Evolutionary conservation across 2,797 vertebrate species (phyloP), one percentile per base, ranked within the genome.

Genomic region (Gobionotothen gibberifrons): DNA sequence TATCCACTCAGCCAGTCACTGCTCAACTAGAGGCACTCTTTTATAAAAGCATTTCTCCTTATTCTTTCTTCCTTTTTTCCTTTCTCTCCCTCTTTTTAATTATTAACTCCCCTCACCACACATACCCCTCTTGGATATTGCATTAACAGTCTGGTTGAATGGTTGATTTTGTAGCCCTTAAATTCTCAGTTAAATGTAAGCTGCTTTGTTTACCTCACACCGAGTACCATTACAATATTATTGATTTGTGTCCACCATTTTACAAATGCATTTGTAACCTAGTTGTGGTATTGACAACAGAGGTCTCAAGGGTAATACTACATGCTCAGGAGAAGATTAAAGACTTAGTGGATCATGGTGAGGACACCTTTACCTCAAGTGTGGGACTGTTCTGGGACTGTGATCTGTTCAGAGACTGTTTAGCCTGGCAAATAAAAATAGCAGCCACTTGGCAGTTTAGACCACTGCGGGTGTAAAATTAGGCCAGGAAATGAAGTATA

Each of bases 311-410:
- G 70, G 56, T 57, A 52, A 52, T 21, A n/a, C 48, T 69, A 39
- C 36, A 69, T 66, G 69, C 63, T 84, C 44, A 76, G 61, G 65
- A 57, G 83, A 73, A 74, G 74, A 82, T 86, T 81, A 83, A 80
- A 61, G 76, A 80, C 84, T 80, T 72, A 74, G 72, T 60, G 57
- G 71, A 72, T 86, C 65, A 72, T 9, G 26, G 22, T 69, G 52
- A 40, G 72, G 39, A 76, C 60, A 64, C 29, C 49, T 16, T 49
- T 36, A 81, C 53, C 71, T 69, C 43, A 59, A 54, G 55, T 69
- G 47, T 13, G 68, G 5, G 40, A 29, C 22, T 21, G 21, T 21
- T 21, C 21, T 21, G 3, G 22, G 22, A 2, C 3, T 3, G 76
- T 58, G 17, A 36, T 51, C 59, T 70, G 29, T 21, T 71, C 21